Conservation (phyloP, 2,797 vertebrate genomes). For the Aldrovandia affinis region DNA sequence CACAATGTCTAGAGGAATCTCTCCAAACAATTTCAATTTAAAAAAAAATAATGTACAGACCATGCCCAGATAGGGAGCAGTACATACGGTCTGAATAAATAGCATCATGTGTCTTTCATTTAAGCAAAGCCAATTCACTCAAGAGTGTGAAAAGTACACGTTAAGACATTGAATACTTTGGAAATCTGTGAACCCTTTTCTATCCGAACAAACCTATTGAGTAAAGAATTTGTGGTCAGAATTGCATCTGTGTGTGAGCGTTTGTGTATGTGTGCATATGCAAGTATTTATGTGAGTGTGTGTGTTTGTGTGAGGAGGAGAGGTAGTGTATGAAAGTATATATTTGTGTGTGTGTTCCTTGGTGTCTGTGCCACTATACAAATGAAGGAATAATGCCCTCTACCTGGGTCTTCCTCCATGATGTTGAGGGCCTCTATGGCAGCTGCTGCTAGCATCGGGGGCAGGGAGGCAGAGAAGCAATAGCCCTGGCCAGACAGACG, state of each 20-base stretch:
- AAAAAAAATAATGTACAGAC: constrained; percentile 6
- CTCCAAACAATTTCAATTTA: not conserved
- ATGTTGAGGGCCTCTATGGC: constrained; percentile 94
- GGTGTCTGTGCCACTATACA: not conserved
- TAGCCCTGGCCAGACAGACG: constrained; percentile 94
- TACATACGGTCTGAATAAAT: constrained; percentile 45
- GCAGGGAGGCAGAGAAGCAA: constrained; percentile 95
- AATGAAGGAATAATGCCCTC: not conserved
- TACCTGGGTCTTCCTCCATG: constrained; percentile 97
- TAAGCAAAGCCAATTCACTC: constrained; percentile 39
- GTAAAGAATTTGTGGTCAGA: not conserved
- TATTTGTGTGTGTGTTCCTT: not conserved
- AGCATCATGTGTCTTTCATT: constrained; percentile 25
- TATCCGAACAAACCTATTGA: constrained; percentile 6
- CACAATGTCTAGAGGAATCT: no score
- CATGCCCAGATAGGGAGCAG: constrained; percentile 9
- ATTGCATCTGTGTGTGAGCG: not conserved
- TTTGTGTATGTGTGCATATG: no score
- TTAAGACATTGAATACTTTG: constrained; percentile 27
- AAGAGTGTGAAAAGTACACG: constrained; percentile 6
- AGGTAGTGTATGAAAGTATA: not conserved
- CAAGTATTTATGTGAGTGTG: constrained; percentile 48
- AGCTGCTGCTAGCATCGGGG: constrained; percentile 90
- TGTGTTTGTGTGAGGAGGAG: constrained; percentile 56
- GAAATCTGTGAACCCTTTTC: constrained; percentile 29